Percentiles rank a stretch among this genome's conserved stretches.
Evolutionary conservation across 2,888 invertebrate species (phyloP).

Genomic region (Drosophila hamatofila): DNA sequence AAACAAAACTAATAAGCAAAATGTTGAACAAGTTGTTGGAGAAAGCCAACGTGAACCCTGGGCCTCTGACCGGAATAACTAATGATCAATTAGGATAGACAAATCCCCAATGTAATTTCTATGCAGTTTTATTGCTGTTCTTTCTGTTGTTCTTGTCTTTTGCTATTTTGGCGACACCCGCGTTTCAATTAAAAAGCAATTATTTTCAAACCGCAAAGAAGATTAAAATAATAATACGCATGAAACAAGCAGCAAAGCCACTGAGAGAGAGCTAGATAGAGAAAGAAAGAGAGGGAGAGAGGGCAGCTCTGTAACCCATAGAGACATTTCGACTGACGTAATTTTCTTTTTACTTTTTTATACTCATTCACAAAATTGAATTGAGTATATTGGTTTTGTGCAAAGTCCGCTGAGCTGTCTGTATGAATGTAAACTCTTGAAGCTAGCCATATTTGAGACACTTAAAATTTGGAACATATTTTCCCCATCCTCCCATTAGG

Average conservation of each 20-base stretch:
- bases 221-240: conserved; percentile 30
- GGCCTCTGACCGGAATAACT: conserved; percentile 52
- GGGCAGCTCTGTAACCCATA: background rate
- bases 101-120: conserved; percentile 72
- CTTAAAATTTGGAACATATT: no score
- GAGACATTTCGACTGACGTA: conserved; percentile 52
- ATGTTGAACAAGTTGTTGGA: conserved; percentile 52
- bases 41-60: conserved; percentile 22
- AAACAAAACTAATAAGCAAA: conserved; percentile 49
- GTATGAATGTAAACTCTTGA: no score
- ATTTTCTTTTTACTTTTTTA: conserved; percentile 24
- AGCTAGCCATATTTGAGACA: no score
- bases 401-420: no score
- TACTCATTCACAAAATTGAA: no score
- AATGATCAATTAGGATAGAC: conserved; percentile 64
- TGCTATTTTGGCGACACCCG: conserved; percentile 23
- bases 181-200: conserved; percentile 70
- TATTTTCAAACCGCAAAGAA: conserved; percentile 48
- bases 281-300: background rate
- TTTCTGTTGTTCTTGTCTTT: background rate
- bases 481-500: no score
- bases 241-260: background rate
- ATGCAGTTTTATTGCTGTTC: conserved; percentile 35
- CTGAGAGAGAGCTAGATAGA: background rate
- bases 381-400: background rate